Base-by-base conservation (phyloP, 2,113 vertebrate species). In the Bucco capensis region DNA sequence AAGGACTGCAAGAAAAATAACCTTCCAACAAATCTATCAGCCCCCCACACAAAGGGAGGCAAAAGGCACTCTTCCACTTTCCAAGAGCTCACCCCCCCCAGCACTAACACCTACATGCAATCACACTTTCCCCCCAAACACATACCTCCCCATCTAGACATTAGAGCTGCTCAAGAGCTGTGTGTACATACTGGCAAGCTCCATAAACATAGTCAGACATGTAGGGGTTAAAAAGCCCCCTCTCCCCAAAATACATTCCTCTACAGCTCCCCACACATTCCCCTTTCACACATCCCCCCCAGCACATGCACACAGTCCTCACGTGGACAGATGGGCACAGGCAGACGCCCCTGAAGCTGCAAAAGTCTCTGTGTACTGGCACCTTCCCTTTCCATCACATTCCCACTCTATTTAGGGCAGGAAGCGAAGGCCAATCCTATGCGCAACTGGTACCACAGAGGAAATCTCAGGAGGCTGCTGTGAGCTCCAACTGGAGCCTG, bases 351-450 rank as follows among this genome's bases (percentile, higher is more conserved):
- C 4, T 4, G 31, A 67, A 50, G 47, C 90, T 67, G 83, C 82
- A 47, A 9, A 47, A 82, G 72, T 44, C 62, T 83, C 90, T 19
- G 16, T 46, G 42, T 35, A 54, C 91, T 49, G 82, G 86, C 91
- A 94, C 74, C 83, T 61, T 91, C 90, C 90, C 76, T 71, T 42
- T 73, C 76, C 78, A 42, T 10, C 50, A 33, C 74, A 51, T 85
- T 83, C 76, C 79, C 76, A 6, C 89, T 81, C 86, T 81, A 38
- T 84, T 90, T 70, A 87, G 92, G 88, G 92, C 83, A 90, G 81
- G 83, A 84, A 95, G 58, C 2, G 81, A 60, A 70, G 94, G 86
- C 66, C 15, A 1, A 76, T 51, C 54, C 83, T 10, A 1, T 8
- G 71, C 0, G 31, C 90, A 72, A 44, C 60, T 22, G 66, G 92